Conservation (phyloP, 2,797 vertebrate species). For the Sebastiscus albofasciatus region DNA sequence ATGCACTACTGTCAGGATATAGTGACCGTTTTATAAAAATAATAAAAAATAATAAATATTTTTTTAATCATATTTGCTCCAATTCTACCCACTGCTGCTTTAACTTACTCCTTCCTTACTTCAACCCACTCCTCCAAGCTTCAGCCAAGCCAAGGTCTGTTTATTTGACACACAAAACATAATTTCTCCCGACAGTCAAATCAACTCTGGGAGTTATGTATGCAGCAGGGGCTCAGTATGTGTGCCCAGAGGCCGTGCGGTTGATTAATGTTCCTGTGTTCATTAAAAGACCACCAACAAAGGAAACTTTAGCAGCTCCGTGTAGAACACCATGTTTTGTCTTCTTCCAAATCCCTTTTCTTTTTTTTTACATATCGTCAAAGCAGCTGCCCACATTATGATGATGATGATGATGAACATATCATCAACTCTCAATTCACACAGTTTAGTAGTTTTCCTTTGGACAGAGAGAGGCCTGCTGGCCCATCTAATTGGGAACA, state of each 20-base stretch:
- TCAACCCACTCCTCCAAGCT: not conserved
- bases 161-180: constrained; percentile 43
- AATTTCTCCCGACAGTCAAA: constrained; percentile 4
- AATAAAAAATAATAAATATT: too few species aligned
- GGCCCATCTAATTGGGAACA: constrained; percentile 37
- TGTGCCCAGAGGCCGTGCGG: not conserved
- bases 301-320: constrained; percentile 25
- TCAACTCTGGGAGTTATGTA: not conserved
- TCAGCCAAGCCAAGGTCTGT: constrained; percentile 1
- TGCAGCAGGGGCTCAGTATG: not conserved
- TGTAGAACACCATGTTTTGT: not conserved
- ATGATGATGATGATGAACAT: not conserved
- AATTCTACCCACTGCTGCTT: too few species aligned
- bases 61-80: too few species aligned
- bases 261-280: constrained; percentile 9
- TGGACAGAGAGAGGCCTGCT: not conserved
- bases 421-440: constrained; percentile 16
- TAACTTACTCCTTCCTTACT: not conserved
- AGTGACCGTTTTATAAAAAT: too few species aligned
- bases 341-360: not conserved
- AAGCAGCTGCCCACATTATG: constrained; percentile 23
- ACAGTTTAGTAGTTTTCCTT: constrained; percentile 37
- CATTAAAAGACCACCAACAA: constrained; percentile 31
- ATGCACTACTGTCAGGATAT: too few species aligned
- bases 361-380: constrained; percentile 7